Percentiles rank a stretch among this genome's conserved stretches.
These are phyloP conservation scores for Microtus ochrogaster DNA, from an alignment of 2,113 vertebrate genomes.

Conservation along the genomic window DNA sequence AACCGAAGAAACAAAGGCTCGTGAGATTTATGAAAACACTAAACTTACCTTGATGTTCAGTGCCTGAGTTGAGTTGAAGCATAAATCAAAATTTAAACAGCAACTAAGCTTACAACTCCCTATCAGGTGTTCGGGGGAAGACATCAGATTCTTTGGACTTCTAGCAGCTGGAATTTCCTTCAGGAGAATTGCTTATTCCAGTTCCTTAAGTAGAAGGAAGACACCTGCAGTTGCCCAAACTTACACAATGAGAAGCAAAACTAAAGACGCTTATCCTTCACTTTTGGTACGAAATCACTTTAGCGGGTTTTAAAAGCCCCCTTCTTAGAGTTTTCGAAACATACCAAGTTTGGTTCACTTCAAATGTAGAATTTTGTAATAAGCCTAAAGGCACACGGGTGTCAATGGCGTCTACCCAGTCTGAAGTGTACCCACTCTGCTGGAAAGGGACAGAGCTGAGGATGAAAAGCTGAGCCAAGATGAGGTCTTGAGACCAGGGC, in stretches of 20 bases:
- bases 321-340: slow-evolving; percentile 12
- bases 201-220: background rate
- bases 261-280: background rate
- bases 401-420: background rate
- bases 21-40: background rate
- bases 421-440: background rate
- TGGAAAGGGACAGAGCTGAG: background rate
- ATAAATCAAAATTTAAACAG: background rate
- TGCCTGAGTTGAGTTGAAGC: background rate
- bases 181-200: background rate
- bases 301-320: background rate
- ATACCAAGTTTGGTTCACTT: background rate
- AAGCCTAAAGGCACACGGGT: background rate
- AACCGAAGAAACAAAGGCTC: background rate
- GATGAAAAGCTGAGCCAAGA: background rate
- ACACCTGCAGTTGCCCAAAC: background rate
- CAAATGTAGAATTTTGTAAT: background rate
- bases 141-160: background rate
- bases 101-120: background rate
- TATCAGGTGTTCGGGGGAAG: background rate
- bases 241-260: slow-evolving; percentile 1
- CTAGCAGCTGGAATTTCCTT: background rate
- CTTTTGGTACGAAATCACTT: background rate
- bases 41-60: background rate
- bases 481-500: background rate